Percentiles rank a stretch among this genome's conserved stretches.
phyloP scores from a whole-genome alignment of 2,113 vertebrate species.

The Cinclus cinclus region DNA sequence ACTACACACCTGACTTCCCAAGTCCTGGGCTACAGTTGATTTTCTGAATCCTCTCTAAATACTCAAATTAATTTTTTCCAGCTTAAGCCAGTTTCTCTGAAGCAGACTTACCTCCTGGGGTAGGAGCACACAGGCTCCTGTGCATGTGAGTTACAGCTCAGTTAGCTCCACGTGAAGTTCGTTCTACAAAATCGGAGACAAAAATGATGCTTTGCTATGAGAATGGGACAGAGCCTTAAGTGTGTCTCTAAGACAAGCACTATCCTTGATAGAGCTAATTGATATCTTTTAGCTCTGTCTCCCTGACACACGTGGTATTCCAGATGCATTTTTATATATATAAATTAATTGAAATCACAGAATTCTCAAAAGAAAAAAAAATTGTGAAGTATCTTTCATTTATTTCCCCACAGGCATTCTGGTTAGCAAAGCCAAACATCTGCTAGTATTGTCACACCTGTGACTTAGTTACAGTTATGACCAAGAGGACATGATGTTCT shows the following conservation, averaged over 20 bases:
- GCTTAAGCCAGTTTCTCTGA: neutral
- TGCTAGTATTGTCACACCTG: neutral
- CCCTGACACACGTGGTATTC: neutral
- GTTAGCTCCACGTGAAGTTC: neutral
- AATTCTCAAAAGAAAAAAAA: neutral
- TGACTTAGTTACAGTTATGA: neutral
- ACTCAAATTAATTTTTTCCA: neutral
- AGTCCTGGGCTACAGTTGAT: neutral
- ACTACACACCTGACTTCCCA: neutral
- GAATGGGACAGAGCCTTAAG: neutral
- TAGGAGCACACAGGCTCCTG: neutral
- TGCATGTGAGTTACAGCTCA: neutral
- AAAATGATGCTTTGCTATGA: neutral
- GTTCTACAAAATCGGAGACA: neutral
- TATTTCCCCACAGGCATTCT: neutral
- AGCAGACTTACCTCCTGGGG: neutral
- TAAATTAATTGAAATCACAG: neutral
- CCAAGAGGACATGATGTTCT: neutral
- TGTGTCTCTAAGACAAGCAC: neutral
- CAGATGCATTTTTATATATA: neutral
- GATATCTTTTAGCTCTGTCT: neutral
- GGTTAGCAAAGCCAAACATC: neutral
- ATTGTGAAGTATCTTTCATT: neutral
- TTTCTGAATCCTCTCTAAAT: neutral
- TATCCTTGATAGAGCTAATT: neutral